phyloP scores from a whole-genome alignment of 2,113 vertebrate species.

The Hyla sarda region DNA sequence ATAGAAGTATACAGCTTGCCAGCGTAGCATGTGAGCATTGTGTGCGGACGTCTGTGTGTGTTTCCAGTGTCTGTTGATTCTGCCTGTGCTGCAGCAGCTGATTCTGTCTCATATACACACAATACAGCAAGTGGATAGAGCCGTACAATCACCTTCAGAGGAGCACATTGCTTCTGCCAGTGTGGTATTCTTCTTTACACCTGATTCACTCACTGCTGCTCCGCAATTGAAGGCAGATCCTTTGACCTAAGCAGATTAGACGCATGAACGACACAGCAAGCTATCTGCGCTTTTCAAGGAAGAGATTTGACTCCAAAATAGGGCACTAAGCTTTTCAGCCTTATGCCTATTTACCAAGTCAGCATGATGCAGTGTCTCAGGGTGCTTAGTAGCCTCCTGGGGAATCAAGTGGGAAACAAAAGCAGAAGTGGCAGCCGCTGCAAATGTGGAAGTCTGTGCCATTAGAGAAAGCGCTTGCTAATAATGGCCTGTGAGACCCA shows the following conservation, averaged over 20 bases:
- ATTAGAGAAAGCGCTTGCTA: constrained; percentile 68
- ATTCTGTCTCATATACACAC: neutral
- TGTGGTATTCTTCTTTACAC: constrained; percentile 55
- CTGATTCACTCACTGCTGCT: constrained; percentile 55
- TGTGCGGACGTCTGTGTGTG: neutral
- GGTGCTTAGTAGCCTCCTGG: constrained; percentile 65
- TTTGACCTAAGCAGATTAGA: constrained; percentile 80
- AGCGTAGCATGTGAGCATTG: neutral
- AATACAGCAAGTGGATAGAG: constrained; percentile 58
- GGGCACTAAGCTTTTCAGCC: constrained; percentile 77
- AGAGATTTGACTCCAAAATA: constrained; percentile 79
- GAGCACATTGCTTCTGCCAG: constrained; percentile 52
- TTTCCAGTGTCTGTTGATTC: constrained; percentile 8
- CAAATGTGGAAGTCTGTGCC: constrained; percentile 69
- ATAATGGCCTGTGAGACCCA: constrained; percentile 72
- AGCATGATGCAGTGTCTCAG: constrained; percentile 65
- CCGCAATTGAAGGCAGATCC: constrained; percentile 69
- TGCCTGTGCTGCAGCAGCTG: constrained; percentile 43
- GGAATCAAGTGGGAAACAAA: constrained; percentile 67
- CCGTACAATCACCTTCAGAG: constrained; percentile 58
- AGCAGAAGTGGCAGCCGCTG: constrained; percentile 66
- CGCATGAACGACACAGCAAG: constrained; percentile 70
- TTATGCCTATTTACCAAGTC: constrained; percentile 71
- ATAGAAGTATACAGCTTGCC: neutral
- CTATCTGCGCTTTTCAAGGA: constrained; percentile 68